A percentile compares a stretch with the other conserved stretches of the same genome.
These are phyloP conservation scores for Pseudolaguvia tuberculata DNA, from an alignment of 2,113 vertebrate species.

Conservation along the genomic window DNA sequence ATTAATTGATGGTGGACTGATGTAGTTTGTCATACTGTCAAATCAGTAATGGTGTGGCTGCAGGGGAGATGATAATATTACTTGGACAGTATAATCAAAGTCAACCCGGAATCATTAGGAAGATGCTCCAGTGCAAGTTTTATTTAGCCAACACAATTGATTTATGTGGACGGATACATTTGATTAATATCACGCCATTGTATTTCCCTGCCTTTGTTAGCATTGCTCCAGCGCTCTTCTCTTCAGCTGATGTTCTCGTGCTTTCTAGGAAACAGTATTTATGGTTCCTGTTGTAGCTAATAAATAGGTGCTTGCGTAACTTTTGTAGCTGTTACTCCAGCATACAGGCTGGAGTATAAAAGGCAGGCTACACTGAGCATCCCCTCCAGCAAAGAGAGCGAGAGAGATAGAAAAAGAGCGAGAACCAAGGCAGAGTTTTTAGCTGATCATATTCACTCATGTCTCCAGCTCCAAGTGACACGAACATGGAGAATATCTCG, in stretches of 20 bases:
- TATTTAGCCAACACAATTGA: too few relatives aligned
- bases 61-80: not conserved
- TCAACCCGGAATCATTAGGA: not conserved
- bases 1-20: not conserved
- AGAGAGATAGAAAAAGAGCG: not conserved
- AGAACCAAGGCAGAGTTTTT: not conserved
- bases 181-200: not conserved
- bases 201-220: not conserved
- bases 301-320: not conserved
- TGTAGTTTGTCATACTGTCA: not conserved
- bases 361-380: not conserved
- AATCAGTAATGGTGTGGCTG: not conserved
- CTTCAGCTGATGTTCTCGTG: not conserved
- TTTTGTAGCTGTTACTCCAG: not conserved
- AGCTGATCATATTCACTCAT: not conserved
- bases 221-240: not conserved
- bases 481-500: not conserved
- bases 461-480: not conserved
- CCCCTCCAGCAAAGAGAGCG: not conserved
- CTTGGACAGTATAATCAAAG: too few relatives aligned
- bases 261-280: not conserved
- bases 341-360: conserved; percentile 8
- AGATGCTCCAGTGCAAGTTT: too few relatives aligned
- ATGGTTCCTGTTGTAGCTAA: not conserved
- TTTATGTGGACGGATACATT: not conserved